Percentiles rank a stretch among this genome's conserved stretches.
phyloP scores from a whole-genome alignment of 1,140 invertebrate species.

The Sesamia nonagrioides region DNA sequence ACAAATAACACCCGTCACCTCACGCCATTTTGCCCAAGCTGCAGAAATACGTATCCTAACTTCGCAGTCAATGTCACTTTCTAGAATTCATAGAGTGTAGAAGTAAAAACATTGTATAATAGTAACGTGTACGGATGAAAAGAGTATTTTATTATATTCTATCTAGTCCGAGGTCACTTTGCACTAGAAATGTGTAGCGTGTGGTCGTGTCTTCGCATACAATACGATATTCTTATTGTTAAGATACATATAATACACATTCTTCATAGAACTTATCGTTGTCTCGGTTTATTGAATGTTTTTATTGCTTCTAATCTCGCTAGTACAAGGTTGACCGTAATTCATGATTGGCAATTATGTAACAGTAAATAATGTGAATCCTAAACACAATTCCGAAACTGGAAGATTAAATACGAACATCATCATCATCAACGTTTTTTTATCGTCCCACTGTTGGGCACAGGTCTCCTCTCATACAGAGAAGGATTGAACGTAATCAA shows the following conservation, averaged over 20 bases:
- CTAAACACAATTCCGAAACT: neutral
- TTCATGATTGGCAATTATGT: neutral
- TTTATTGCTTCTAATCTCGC: slow-evolving; percentile 1
- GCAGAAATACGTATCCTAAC: too few relatives aligned
- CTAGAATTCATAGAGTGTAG: too few relatives aligned
- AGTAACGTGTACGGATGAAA: too few relatives aligned
- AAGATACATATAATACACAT: neutral
- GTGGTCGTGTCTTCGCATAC: neutral
- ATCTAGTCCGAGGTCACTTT: neutral
- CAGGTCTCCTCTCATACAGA: too few relatives aligned
- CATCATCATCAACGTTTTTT: too few relatives aligned
- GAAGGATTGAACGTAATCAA: too few relatives aligned
- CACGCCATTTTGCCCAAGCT: too few relatives aligned
- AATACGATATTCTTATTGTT: neutral
- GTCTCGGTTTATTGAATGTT: neutral
- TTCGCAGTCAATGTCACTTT: too few relatives aligned
- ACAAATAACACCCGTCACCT: too few relatives aligned
- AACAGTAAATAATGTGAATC: neutral
- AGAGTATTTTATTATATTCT: neutral
- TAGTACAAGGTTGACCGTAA: neutral
- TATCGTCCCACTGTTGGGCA: too few relatives aligned
- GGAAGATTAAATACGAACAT: neutral
- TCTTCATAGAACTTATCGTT: neutral
- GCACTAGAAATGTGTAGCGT: neutral
- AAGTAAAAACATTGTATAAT: too few relatives aligned